Base-by-base conservation (phyloP, 2,797 vertebrate species). In the Melanitta fusca region DNA sequence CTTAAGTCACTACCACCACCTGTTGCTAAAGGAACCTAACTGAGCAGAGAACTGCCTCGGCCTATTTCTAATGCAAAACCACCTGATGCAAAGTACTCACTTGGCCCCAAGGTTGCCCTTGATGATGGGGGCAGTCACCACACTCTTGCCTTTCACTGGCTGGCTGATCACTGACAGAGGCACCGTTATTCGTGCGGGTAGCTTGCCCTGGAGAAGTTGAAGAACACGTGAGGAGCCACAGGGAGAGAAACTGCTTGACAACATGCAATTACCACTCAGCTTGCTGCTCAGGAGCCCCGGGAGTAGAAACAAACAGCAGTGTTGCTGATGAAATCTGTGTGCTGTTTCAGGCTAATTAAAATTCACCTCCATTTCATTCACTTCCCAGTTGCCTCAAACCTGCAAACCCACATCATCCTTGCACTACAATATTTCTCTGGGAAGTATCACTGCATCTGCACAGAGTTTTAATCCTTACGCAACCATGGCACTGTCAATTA, bases 141-240 rank as follows among this genome's bases (percentile, higher is more conserved):
- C 98, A 2, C 98, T 99, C 97, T 99, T 99, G 97, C 98, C 99
- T 97, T 99, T 99, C 98, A 99, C 98, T 2, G 99, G 99, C 92
- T 99, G 99, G 97, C 99, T 99, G 84, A 99, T 99, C 75, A 99
- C 99, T 22, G 99, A 99, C 7, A 99, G 98, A 1, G 99, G 99
- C 85, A 99, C 99, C 0, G 99, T 99, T 95, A 99, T 99, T 65
- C 99, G 98, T 3, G 99, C 98, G 62, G 99, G 99, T 38, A 99
- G 93, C 88, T 99, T 99, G 21, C 99, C 99, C 99, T 99, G n/a
- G 13, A 66, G 65, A 94, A 91, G 30, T n/a, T 45, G 78, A 80
- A 84, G 54, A 91, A 80, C 17, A 84, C 0, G 1, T 62, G 62
- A 95, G 69, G 47, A 91, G 51, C 60, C 2, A 1, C 5, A 1